A percentile compares a stretch with the other conserved stretches of the same genome.
These are phyloP conservation scores for Leguminivora glycinivorella DNA, from an alignment of 1,140 invertebrate species.

Conservation along the genomic window DNA sequence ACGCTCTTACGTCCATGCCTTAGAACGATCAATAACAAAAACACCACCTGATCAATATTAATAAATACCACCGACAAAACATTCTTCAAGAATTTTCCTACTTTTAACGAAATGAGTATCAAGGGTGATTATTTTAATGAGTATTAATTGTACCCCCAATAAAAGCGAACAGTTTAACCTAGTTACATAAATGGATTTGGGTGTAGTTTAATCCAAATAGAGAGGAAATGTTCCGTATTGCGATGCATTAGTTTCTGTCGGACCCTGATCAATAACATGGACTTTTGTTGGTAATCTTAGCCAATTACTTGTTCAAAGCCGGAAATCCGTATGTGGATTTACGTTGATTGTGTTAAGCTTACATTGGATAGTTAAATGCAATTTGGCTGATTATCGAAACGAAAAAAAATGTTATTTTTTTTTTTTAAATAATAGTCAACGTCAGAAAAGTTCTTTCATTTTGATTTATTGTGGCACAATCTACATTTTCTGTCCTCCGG, in stretches of 20 bases:
- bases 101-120: not conserved
- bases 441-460: too few species aligned
- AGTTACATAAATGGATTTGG: slow-evolving; percentile 26
- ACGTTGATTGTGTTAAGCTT: not conserved
- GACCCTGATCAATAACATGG: slow-evolving; percentile 18
- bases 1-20: too few species aligned
- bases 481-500: too few species aligned
- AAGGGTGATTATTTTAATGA: not conserved
- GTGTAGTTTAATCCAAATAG: slow-evolving; percentile 25
- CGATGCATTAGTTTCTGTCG: slow-evolving; percentile 23
- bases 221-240: slow-evolving; percentile 13
- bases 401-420: too few species aligned
- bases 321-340: not conserved
- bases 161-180: slow-evolving; percentile 9
- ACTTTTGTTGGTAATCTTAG: slow-evolving; percentile 11
- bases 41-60: too few species aligned
- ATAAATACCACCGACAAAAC: too few species aligned
- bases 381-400: too few species aligned
- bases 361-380: not conserved
- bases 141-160: not conserved
- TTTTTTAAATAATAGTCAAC: too few species aligned
- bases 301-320: slow-evolving; percentile 4
- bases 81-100: too few species aligned
- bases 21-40: too few species aligned
- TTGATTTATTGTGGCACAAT: too few species aligned